Conservation (phyloP, 2,113 vertebrate species). For the Pitta sordida region DNA sequence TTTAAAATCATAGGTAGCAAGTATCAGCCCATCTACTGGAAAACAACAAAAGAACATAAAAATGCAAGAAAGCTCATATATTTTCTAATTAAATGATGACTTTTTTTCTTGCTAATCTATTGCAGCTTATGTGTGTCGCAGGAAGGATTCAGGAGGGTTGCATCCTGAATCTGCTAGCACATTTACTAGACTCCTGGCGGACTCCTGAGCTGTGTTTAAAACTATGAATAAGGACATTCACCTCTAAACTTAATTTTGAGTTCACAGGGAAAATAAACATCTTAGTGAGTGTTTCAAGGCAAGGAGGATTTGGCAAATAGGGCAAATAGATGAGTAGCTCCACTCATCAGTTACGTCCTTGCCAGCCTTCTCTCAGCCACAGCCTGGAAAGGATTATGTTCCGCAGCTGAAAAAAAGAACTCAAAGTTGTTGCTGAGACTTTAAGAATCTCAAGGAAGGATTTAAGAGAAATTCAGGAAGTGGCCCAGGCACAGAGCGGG, state of each 20-base stretch:
- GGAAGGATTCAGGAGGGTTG: background rate
- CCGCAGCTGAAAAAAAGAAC: background rate
- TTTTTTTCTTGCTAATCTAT: background rate
- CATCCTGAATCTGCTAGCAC: background rate
- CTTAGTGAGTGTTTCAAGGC: background rate
- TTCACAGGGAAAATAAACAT: background rate
- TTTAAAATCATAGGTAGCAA: background rate
- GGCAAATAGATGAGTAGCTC: background rate
- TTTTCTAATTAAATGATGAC: background rate
- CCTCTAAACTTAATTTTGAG: background rate
- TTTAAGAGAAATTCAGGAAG: background rate
- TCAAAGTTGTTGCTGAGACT: background rate
- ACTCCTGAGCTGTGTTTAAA: background rate
- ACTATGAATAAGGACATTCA: background rate
- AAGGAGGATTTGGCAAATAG: background rate
- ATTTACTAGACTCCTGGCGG: background rate
- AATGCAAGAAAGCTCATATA: background rate
- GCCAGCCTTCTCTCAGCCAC: background rate
- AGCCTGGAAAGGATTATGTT: rapidly evolving
- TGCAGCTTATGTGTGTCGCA: background rate
- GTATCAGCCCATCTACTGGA: background rate
- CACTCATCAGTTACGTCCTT: background rate
- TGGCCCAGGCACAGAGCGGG: background rate
- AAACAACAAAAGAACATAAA: background rate
- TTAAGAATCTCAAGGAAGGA: background rate